Conservation (phyloP, 2,888 invertebrate species). For the Parochlus steinenii region DNA sequence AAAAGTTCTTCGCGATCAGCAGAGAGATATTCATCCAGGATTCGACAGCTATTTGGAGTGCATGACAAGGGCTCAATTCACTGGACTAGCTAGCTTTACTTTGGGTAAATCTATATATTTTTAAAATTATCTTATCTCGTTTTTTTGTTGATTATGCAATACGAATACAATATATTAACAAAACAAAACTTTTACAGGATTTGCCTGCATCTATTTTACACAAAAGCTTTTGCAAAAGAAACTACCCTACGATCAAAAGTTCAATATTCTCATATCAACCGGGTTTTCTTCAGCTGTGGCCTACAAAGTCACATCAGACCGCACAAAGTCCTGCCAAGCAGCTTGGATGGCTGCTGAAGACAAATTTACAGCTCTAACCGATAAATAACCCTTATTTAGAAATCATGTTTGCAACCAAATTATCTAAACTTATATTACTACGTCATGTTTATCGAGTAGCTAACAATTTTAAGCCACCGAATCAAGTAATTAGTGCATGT, state of each 20-base stretch:
- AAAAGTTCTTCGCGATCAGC: slow-evolving; percentile 28
- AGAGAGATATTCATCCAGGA: slow-evolving; percentile 30
- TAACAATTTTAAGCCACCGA: slow-evolving; percentile 1
- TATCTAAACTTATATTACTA: background rate
- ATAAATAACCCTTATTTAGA: slow-evolving; percentile 18
- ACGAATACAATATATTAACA: background rate
- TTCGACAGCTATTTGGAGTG: slow-evolving; percentile 32
- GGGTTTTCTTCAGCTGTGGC: slow-evolving; percentile 23
- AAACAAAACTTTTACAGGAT: slow-evolving; percentile 25
- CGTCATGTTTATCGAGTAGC: background rate
- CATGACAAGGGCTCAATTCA: slow-evolving; percentile 30
- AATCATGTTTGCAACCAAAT: background rate
- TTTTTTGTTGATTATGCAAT: slow-evolving; percentile 9
- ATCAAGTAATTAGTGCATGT: background rate
- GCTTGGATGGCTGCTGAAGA: slow-evolving; percentile 32
- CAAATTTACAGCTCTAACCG: slow-evolving; percentile 28
- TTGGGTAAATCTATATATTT: slow-evolving; percentile 22
- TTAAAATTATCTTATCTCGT: slow-evolving; percentile 12
- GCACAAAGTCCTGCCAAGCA: slow-evolving; percentile 30
- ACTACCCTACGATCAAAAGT: slow-evolving; percentile 25
- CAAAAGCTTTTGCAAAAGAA: slow-evolving; percentile 27
- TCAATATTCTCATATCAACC: slow-evolving; percentile 26
- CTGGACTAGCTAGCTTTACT: slow-evolving; percentile 30
- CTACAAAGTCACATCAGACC: slow-evolving; percentile 27
- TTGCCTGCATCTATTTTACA: slow-evolving; percentile 29